Evolutionary conservation across 1,140 invertebrate species (phyloP), one percentile per base, ranked within the genome.

Genomic region (Drosophila littoralis): DNA sequence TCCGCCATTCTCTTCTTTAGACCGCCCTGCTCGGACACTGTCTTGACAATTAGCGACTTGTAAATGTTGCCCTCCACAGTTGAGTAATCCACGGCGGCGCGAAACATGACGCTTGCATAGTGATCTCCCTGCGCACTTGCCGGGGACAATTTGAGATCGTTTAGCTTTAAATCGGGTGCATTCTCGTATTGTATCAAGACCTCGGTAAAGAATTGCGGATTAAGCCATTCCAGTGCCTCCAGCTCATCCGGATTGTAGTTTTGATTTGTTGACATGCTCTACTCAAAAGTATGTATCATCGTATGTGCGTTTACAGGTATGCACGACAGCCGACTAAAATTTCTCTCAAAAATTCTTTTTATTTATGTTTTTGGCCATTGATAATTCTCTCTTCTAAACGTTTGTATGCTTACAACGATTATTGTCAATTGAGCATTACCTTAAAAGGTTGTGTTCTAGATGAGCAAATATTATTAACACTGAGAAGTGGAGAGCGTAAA

Each of bases 21-120:
- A 12, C 71, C 71, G 4, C 79, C 75, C 0, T 13, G 10, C 33
- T 73, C 68, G 0, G 81, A 72, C 69, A 84, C 59, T 12, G 78
- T 78, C 42, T 84, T 84, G 5, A 83, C 32, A 5, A 84, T 75
- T 12, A 81, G 38, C 0, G 78, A 78, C 52, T 67, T 68, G 10
- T 7, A 38, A 32, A 8, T 12, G 7, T 5, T 22, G 13, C n/a
- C 51, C 12, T 28, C 54, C 6, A 6, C 1, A 0, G 17, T 35
- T 5, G 52, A 55, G n/a, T 58, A 75, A 32, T 63, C 13, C 3
- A 81, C 46, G 0, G 3, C 7, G 4, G 54, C 67, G 0, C 81
- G 69, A 38, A 84, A 84, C 69, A 84, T 79, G 35, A 84, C 59
- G 50, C 81, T 81, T 1, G 72, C 81, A 72, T 81, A 84, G 8